These are phyloP conservation scores for Psilanteris sp. DNA, from an alignment of 1,140 invertebrate genomes.

Conservation along the genomic window DNA sequence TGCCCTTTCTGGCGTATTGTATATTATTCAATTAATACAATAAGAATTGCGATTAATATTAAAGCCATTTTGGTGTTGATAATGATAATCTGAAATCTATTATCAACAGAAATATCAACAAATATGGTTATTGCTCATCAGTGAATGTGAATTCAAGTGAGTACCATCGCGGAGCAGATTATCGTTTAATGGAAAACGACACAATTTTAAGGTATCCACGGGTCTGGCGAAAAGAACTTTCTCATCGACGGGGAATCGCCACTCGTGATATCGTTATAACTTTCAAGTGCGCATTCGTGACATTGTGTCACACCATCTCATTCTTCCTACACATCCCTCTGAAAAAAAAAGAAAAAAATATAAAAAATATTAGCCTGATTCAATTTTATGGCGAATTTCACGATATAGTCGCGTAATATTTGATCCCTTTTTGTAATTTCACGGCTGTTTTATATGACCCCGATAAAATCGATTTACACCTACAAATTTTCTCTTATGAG, in stretches of 20 bases:
- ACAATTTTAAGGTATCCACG: slow-evolving; percentile 43
- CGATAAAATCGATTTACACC: slow-evolving; percentile 41
- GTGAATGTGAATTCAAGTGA: not conserved
- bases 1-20: no score
- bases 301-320: slow-evolving; percentile 27
- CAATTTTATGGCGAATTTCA: slow-evolving; percentile 46
- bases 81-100: no score
- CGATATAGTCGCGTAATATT: slow-evolving; percentile 41
- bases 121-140: no score
- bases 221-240: slow-evolving; percentile 59
- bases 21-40: no score
- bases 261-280: slow-evolving; percentile 60
- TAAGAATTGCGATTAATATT: no score
- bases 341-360: no score
- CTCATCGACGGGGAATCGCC: slow-evolving; percentile 37
- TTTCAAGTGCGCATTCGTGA: slow-evolving; percentile 53
- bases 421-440: slow-evolving; percentile 40
- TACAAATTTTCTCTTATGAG: not conserved
- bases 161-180: slow-evolving; percentile 16
- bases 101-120: no score
- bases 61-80: no score
- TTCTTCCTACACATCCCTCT: no score
- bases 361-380: slow-evolving; percentile 30
- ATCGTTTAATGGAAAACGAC: slow-evolving; percentile 46
- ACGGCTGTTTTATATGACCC: slow-evolving; percentile 31